Base-by-base conservation (phyloP, 2,113 vertebrate species). In the Apteryx owenii region DNA sequence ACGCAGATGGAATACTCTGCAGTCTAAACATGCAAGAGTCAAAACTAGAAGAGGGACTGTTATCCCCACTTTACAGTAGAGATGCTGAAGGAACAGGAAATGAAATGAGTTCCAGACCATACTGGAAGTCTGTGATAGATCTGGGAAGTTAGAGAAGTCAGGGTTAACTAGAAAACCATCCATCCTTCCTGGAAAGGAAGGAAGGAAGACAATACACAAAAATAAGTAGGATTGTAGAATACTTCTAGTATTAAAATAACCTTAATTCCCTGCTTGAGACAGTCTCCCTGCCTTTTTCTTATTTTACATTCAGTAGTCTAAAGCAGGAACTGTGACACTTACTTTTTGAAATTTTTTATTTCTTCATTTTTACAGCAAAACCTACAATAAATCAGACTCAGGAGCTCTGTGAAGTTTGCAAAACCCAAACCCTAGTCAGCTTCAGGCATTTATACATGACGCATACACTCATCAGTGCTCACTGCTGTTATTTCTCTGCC, bases 401-500 rank as follows among this genome's bases (percentile, higher is more conserved):
- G 95, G 85, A 95, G 71, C 88, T 51, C 91, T 77, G 54, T 58
- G 71, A 87, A 87, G 46, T 95, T 91, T 92, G 71, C 29, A 69
- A 73, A 97, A 73, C 73, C 51, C 51, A 58, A 64, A 28, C 40
- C 69, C 65, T 80, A 56, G 38, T 86, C 81, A 80, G 77, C 97
- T 84, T 65, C 73, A 93, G 94, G 93, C 95, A 53, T 86, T 94
- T 90, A 23, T 33, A 89, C 81, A 81, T 95, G 95, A 95, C 36
- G 25, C 93, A 95, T 77, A 75, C 77, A 75, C 65, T 84, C 95
- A 68, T 92, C 91, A 88, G 69, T 48, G 54, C 91, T 96, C 77
- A 22, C 66, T 96, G 95, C 88, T 89, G 84, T 82, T 95, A 73
- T 95, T 97, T 92, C 90, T 89, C 91, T 97, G 95, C 95, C 88